Base-by-base conservation (phyloP, 2,113 vertebrate genomes). In the Toxotes chatareus region DNA sequence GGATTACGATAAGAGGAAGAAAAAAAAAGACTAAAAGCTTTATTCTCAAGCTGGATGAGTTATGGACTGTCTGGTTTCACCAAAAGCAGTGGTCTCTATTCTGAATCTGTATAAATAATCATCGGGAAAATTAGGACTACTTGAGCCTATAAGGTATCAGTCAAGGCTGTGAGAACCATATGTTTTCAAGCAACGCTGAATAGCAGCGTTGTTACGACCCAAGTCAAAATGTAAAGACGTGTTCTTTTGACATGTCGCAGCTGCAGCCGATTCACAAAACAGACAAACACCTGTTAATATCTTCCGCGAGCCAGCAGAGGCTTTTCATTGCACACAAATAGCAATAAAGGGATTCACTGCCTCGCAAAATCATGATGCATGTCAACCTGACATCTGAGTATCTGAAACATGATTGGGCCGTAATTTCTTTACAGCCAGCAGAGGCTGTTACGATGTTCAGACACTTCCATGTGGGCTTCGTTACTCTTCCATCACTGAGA, bases 281-380 rank as follows among this genome's bases (percentile, higher is more conserved):
- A 93, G 92, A 87, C 86, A 89, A 92, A 88, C 93, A 93, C 92
- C 93, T 94, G 93, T 80, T 92, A 83, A 80, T 80, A 81, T 90
- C 72, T 79, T 90, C 86, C 66, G 7, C 5, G 47, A 69, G 88
- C 78, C 80, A 80, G 80, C 80, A 3, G 63, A 78, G 80, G 66
- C 44, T 66, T 81, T 86, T 88, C 86, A 60, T 38, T 82, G 83
- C 74, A 65, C 87, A 68, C 82, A 89, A 91, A 93, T 56, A 74
- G 85, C 87, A 93, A 90, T 91, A 90, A 92, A 88, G 80, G 76
- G 86, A 85, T 91, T 92, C 85, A 86, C 79, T 14, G 76, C 82
- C 83, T 84, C 36, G 21, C 87, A 75, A 88, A 89, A 67, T 67
- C 76, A 19, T 55, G 76, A 87, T 40, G 23, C 83, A 77, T 73